Percentiles rank a stretch among this genome's conserved stretches.
Evolutionary conservation across 1,140 invertebrate species (phyloP).

Genomic region (Heliconius hermathena): DNA sequence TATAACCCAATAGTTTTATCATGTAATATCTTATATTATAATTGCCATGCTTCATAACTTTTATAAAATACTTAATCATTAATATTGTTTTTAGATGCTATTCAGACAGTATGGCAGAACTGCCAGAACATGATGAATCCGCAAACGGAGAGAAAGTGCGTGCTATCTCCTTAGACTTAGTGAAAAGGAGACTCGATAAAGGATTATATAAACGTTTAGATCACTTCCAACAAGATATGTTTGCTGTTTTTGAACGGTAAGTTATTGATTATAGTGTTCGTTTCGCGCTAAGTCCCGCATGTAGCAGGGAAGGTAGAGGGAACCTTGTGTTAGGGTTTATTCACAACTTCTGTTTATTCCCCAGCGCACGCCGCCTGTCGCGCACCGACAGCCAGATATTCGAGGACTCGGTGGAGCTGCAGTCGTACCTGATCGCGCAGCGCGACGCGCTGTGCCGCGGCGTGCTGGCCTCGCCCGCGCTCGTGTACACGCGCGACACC

Average conservation of each 20-base stretch:
- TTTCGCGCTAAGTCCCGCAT: no score
- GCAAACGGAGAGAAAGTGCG: conserved; percentile 84
- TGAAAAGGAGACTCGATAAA: conserved; percentile 92
- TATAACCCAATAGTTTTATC: no score
- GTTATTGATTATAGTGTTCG: neutral
- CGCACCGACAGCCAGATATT: conserved; percentile 96
- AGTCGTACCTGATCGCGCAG: conserved; percentile 94
- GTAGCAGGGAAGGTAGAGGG: no score
- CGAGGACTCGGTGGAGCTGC: conserved; percentile 97
- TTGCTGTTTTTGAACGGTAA: conserved; percentile 92
- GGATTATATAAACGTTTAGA: conserved; percentile 96
- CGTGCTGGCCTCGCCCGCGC: conserved; percentile 93
- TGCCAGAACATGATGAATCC: conserved; percentile 93
- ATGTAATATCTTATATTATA: no score
- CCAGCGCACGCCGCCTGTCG: conserved; percentile 90
- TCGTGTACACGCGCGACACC: conserved; percentile 89
- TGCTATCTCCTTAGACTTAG: conserved; percentile 91
- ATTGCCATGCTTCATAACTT: no score
- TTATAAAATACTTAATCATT: neutral
- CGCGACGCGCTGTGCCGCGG: conserved; percentile 88
- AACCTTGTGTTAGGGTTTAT: no score
- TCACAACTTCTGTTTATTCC: neutral
- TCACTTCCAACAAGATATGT: conserved; percentile 98
- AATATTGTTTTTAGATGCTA: conserved; percentile 86
- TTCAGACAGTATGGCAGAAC: conserved; percentile 96